Conservation (phyloP, 1,140 invertebrate species). For the Conus ventricosus region DNA sequence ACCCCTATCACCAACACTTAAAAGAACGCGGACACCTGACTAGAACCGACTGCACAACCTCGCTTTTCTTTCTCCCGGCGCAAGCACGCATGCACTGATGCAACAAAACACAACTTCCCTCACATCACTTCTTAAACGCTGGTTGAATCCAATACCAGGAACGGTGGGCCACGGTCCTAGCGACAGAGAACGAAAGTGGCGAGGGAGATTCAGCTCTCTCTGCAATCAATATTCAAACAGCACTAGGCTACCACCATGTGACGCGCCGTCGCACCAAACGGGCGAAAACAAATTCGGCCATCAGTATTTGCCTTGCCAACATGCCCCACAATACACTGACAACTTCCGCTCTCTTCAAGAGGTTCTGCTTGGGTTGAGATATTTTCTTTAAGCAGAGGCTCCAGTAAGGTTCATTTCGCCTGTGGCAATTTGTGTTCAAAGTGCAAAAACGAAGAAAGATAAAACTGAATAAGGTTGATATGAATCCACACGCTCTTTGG, state of each 20-base stretch:
- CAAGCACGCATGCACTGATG: background rate
- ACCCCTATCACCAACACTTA: no score
- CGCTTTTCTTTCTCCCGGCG: no score
- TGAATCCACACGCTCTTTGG: no score
- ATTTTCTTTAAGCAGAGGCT: background rate
- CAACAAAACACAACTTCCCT: background rate
- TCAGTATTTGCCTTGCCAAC: slow-evolving; percentile 64
- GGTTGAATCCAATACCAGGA: background rate
- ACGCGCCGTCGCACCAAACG: slow-evolving; percentile 11
- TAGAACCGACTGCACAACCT: no score
- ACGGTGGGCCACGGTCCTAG: background rate
- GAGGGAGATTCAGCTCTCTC: background rate
- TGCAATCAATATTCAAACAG: background rate
- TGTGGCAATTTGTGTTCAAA: no score
- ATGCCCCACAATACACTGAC: slow-evolving; percentile 53
- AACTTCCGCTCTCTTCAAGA: slow-evolving; percentile 22
- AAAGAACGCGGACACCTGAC: no score
- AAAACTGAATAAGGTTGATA: no score
- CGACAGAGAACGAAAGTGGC: background rate
- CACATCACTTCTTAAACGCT: background rate
- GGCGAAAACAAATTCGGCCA: slow-evolving; percentile 48
- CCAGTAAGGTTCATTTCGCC: no score
- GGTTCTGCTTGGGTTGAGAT: slow-evolving; percentile 1
- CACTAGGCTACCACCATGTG: background rate
- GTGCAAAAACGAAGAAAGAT: no score